These are phyloP conservation scores for Siniperca undulata DNA, from an alignment of 2,797 vertebrate species.

Conservation along the genomic window DNA sequence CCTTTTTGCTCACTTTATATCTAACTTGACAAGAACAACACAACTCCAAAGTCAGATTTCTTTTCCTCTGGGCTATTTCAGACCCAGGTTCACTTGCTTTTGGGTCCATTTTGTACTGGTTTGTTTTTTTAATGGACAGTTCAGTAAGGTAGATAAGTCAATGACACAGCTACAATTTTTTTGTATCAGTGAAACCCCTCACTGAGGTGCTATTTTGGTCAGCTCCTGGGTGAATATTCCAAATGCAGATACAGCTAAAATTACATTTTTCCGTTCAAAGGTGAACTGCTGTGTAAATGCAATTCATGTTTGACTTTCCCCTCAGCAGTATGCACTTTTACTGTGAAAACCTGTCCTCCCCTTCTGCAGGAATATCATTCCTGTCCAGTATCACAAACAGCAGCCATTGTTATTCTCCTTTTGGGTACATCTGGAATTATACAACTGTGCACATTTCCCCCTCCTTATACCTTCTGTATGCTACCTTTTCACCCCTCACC, in stretches of 20 bases:
- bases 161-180: background rate
- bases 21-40: background rate
- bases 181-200: background rate
- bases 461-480: background rate
- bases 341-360: background rate
- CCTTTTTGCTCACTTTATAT: background rate
- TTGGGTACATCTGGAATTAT: background rate
- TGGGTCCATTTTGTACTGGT: constrained; percentile 1
- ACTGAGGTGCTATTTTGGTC: background rate
- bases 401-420: background rate
- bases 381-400: constrained; percentile 5
- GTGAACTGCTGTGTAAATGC: constrained; percentile 24
- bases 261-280: constrained; percentile 29
- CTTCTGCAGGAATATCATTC: background rate
- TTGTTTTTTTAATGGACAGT: background rate
- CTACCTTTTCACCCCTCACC: background rate
- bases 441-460: background rate
- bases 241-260: constrained; percentile 5
- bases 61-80: background rate
- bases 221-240: background rate
- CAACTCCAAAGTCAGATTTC: background rate
- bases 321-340: background rate
- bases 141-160: background rate
- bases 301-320: constrained; percentile 18
- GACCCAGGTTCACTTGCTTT: background rate